These are phyloP conservation scores for Streptopelia turtur DNA, from an alignment of 2,797 vertebrate genomes.

Conservation along the genomic window DNA sequence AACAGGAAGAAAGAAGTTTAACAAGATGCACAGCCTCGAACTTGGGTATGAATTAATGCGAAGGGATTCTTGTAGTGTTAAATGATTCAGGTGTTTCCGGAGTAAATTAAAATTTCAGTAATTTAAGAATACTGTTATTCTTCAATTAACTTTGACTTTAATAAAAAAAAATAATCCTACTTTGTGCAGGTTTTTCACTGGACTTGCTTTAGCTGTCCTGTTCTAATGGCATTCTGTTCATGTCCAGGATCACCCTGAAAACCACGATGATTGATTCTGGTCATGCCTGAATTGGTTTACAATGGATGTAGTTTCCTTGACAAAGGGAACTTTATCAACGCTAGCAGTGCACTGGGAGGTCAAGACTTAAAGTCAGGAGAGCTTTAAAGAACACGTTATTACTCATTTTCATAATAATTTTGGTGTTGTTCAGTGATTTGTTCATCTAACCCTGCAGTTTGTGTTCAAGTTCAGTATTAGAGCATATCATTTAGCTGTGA, in stretches of 20 bases:
- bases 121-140: constrained; percentile 30
- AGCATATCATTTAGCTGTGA: background rate
- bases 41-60: constrained; percentile 61
- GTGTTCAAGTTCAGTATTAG: background rate
- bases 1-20: constrained; percentile 72
- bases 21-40: constrained; percentile 66
- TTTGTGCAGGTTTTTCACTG: background rate
- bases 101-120: constrained; percentile 36
- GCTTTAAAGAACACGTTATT: background rate
- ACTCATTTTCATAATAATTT: constrained; percentile 24
- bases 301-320: background rate
- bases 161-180: background rate
- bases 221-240: background rate
- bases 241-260: constrained; percentile 24
- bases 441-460: background rate
- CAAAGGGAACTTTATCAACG: background rate
- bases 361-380: background rate
- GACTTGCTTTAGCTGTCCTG: background rate
- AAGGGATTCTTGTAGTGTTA: constrained; percentile 55
- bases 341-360: background rate
- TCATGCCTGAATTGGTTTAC: background rate
- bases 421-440: background rate
- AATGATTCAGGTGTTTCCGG: constrained; percentile 68
- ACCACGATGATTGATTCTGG: background rate
- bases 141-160: constrained; percentile 17